Evolutionary conservation across 2,797 vertebrate species (phyloP).

Genomic region (Pseudomugil tenellus): DNA sequence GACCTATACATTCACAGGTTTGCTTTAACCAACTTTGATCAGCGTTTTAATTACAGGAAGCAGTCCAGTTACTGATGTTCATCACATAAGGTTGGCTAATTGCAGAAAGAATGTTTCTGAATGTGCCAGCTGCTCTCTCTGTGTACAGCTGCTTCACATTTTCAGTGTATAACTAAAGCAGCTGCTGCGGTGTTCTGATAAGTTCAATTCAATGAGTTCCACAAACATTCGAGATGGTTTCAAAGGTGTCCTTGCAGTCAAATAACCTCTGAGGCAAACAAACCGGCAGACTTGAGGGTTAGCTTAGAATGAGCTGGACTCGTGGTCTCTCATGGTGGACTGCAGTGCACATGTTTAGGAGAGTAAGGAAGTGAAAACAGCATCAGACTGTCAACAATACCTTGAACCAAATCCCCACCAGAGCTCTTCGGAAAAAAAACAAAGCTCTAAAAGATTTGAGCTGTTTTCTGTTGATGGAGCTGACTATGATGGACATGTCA

Average conservation of each 20-base stretch:
- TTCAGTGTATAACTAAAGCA: slow-evolving; percentile 1
- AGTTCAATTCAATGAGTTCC: slow-evolving; percentile 38
- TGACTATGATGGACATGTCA: slow-evolving; percentile 25
- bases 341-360: slow-evolving; percentile 18
- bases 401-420: slow-evolving; percentile 35
- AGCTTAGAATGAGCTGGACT: slow-evolving; percentile 32
- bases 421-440: slow-evolving; percentile 24
- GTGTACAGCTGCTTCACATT: background rate
- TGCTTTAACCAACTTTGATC: slow-evolving; percentile 20
- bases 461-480: slow-evolving; percentile 19
- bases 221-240: slow-evolving; percentile 48
- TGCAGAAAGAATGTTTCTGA: background rate
- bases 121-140: background rate
- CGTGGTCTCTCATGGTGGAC: slow-evolving; percentile 45
- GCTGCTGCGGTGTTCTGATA: slow-evolving; percentile 7
- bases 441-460: slow-evolving; percentile 8
- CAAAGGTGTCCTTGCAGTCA: slow-evolving; percentile 29
- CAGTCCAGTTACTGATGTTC: slow-evolving; percentile 14
- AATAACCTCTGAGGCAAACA: slow-evolving; percentile 18
- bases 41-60: slow-evolving; percentile 32
- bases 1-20: slow-evolving; percentile 8
- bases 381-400: slow-evolving; percentile 37
- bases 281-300: slow-evolving; percentile 50
- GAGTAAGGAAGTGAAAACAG: slow-evolving; percentile 10
- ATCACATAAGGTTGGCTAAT: slow-evolving; percentile 10